A percentile compares a stretch with the other conserved stretches of the same genome.
Evolutionary conservation across 2,797 vertebrate genomes (phyloP).

Genomic region (Emys orbicularis): DNA sequence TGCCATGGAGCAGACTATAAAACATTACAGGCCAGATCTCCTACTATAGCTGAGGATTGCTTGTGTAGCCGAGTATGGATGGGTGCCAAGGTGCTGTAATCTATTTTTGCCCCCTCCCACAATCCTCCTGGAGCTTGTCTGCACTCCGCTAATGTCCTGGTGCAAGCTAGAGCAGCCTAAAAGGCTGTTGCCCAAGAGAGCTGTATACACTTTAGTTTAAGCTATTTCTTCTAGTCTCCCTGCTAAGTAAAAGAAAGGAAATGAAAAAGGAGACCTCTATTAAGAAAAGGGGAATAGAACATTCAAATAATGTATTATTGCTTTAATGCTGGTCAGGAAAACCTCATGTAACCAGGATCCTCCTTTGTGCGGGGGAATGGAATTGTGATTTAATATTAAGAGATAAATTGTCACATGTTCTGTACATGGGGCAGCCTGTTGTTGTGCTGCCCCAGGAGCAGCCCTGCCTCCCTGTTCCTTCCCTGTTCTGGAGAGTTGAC

Average conservation of each 20-base stretch:
- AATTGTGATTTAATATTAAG: not conserved
- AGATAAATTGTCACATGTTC: accelerated
- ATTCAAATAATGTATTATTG: not conserved
- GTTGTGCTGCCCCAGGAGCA: accelerated
- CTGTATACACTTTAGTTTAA: not conserved
- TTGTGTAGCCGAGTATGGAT: accelerated
- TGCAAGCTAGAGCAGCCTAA: accelerated
- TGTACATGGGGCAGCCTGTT: not conserved
- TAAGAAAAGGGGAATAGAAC: not conserved
- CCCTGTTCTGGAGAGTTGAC: accelerated
- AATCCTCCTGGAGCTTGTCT: not conserved
- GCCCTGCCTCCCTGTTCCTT: not conserved
- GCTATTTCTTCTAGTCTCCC: not conserved
- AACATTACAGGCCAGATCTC: not conserved
- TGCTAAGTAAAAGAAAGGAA: not conserved
- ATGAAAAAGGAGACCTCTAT: not conserved
- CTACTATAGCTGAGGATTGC: not conserved
- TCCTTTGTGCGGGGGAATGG: accelerated
- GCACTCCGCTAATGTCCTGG: not conserved
- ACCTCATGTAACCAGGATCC: accelerated
- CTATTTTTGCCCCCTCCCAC: not conserved
- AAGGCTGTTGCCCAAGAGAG: not conserved
- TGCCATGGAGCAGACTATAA: not conserved
- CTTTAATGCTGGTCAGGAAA: not conserved
- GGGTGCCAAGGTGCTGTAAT: not conserved